Conservation (phyloP, 2,797 vertebrate species). For the Squalus acanthias region DNA sequence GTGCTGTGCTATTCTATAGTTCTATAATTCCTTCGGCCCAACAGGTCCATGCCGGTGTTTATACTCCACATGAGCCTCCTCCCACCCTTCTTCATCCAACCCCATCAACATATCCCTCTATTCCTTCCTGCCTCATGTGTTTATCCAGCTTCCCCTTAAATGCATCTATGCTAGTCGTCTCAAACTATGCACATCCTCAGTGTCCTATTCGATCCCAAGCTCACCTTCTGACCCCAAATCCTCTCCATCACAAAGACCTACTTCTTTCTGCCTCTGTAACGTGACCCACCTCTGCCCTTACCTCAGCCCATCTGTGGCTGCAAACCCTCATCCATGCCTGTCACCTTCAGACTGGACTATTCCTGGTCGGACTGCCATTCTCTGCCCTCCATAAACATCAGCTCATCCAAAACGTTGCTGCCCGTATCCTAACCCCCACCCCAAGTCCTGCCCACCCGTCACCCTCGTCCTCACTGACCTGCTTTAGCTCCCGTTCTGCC, state of each 20-base stretch:
- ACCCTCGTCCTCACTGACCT: too few species aligned
- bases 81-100: background rate
- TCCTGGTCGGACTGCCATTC: too few species aligned
- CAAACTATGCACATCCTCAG: background rate
- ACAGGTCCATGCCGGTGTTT: background rate
- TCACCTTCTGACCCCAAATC: background rate
- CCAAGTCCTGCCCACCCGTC: too few species aligned
- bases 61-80: background rate
- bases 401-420: too few species aligned
- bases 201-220: background rate
- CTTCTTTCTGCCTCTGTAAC: background rate
- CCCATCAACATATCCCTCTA: background rate
- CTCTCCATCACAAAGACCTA: background rate
- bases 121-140: background rate
- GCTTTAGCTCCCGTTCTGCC: too few species aligned
- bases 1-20: too few species aligned
- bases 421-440: too few species aligned
- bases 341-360: background rate
- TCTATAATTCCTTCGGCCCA: background rate
- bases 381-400: too few species aligned
- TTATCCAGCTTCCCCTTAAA: background rate
- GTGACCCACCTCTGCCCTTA: background rate
- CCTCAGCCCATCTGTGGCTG: background rate
- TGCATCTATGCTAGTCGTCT: background rate
- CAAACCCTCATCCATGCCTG: background rate